Percentiles rank a stretch among this genome's conserved stretches.
phyloP scores from a whole-genome alignment of 2,888 invertebrate genomes.

The Carabus problematicus region DNA sequence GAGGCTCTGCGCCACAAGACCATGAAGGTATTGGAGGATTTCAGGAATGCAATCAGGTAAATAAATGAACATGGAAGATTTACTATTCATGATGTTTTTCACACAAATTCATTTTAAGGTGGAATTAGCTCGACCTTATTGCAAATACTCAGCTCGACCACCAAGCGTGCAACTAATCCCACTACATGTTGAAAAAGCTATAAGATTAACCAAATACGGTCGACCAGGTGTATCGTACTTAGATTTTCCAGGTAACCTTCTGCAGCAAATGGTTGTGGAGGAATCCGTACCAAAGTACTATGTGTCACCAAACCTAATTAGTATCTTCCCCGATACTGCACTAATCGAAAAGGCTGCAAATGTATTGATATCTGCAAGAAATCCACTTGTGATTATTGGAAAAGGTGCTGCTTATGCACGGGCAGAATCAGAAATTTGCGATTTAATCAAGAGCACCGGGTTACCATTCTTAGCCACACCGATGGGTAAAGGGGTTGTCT shows the following conservation, averaged over 20 bases:
- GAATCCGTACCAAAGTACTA: conserved; percentile 59
- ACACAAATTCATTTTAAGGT: conserved; percentile 59
- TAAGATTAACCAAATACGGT: conserved; percentile 82
- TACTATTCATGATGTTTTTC: neutral
- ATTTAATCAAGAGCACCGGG: conserved; percentile 74
- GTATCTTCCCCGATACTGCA: conserved; percentile 73
- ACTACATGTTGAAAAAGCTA: conserved; percentile 89
- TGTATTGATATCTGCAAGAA: conserved; percentile 72
- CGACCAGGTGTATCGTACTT: conserved; percentile 90
- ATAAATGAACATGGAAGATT: neutral
- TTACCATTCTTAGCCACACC: conserved; percentile 94
- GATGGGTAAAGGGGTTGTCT: conserved; percentile 89
- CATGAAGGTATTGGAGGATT: conserved; percentile 97
- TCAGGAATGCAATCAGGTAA: conserved; percentile 89
- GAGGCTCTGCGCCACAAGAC: conserved; percentile 89
- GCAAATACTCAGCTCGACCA: conserved; percentile 91
- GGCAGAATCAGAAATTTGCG: conserved; percentile 75
- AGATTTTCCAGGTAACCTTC: conserved; percentile 88
- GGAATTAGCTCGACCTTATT: conserved; percentile 85
- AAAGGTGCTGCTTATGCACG: conserved; percentile 70
- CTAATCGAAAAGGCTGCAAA: conserved; percentile 75
- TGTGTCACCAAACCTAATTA: conserved; percentile 67
- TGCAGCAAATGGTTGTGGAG: conserved; percentile 62
- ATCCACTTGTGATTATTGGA: conserved; percentile 87
- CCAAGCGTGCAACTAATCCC: conserved; percentile 84